Percentiles rank a stretch among this genome's conserved stretches.
phyloP scores from a whole-genome alignment of 2,113 vertebrate species.

The Python bivittatus region DNA sequence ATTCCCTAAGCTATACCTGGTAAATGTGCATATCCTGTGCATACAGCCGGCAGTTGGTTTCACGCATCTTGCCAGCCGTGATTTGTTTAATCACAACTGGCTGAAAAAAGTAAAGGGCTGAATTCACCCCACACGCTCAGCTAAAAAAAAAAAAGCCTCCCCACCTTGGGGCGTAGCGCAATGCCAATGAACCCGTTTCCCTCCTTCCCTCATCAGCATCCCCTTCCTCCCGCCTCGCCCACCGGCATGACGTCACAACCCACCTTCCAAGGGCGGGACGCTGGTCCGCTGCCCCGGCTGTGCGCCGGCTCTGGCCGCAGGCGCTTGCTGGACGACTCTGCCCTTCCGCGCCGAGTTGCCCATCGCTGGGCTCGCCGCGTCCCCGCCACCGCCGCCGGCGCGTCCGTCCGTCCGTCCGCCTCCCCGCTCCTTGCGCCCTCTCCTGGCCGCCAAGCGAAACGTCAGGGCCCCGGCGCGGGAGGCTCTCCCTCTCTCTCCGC shows the following conservation, averaged over 20 bases:
- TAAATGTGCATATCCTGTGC: not conserved
- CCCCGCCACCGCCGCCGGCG: no score
- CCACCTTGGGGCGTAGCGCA: not conserved
- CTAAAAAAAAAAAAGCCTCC: not conserved
- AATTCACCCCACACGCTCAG: not conserved
- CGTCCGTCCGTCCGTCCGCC: not conserved
- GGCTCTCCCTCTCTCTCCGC: not conserved
- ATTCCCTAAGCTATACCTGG: not conserved
- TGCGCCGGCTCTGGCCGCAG: not conserved
- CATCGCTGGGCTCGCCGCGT: not conserved
- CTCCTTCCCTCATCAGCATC: not conserved
- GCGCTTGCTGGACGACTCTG: not conserved
- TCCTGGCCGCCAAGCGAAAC: not conserved
- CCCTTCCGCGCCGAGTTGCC: slow-evolving; percentile 19
- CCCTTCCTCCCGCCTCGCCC: not conserved
- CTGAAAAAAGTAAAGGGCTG: not conserved
- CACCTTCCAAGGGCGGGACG: not conserved
- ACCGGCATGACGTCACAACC: not conserved
- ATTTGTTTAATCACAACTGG: not conserved
- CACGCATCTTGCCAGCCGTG: not conserved
- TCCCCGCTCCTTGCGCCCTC: not conserved
- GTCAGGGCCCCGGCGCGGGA: not conserved
- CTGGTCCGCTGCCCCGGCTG: not conserved
- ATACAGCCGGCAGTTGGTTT: not conserved
- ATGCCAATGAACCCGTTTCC: not conserved